Evolutionary conservation across 1,140 invertebrate genomes (phyloP), one percentile per base, ranked within the genome.

Genomic region (Holotrichia oblita): DNA sequence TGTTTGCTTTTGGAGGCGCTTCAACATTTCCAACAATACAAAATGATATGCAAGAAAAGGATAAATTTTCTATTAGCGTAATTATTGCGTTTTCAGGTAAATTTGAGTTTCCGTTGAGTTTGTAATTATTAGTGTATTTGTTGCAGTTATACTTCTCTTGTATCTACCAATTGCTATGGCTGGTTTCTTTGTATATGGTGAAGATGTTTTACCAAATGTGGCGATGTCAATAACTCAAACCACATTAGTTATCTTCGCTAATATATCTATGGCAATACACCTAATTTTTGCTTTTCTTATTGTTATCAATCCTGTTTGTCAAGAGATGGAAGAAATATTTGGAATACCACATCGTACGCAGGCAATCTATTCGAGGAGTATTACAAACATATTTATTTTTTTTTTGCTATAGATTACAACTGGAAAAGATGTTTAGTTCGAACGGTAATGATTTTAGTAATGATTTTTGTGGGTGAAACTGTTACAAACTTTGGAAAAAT

Each of bases 401-500:
- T 79, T 78, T 78, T 34, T 76, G 78, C 78, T 88, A 78, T 86
- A 95, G 93, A 88, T 55, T 94, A 94, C 78, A 87, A 89, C 48
- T 90, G 89, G 82, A 91, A 92, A 85, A 86, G 93, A 34, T 90
- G 90, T 75, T 40, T 90, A 0, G 83, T 91, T 0, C 87, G 94
- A 48, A 87, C 91, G 0, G 81, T 85, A 0, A 88, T 94, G 77
- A 88, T 94, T 81, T 79, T 87, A 0, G 81, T 88, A 0, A 89
- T 93, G 75, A 84, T 94, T 74, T 90, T 93, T 83, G 87, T 93
- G 20, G 93, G 91, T 3, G 90, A 93, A 86, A 89, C 89, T 20
- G 85, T 95, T 10, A 93, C 93, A 0, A 88, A 89, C 41, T 95
- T 94, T 87, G 92, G 92, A 64, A 92, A 91, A 72, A 90, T 95